phyloP scores from a whole-genome alignment of 2,113 vertebrate genomes.

The Onychorhynchus coronatus region DNA sequence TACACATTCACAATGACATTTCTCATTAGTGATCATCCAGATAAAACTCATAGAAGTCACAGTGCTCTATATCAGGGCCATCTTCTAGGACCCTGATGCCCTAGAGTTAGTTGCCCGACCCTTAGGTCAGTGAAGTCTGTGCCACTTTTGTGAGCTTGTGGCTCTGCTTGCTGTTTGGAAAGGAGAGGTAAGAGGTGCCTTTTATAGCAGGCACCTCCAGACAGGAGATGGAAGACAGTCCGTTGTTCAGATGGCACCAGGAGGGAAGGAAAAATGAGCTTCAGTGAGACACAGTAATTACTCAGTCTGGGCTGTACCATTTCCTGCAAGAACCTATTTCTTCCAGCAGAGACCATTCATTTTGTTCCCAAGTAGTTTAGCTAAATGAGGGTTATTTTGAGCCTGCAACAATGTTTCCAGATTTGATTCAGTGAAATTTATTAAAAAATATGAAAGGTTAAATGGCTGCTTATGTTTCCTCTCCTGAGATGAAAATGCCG shows the following conservation, averaged over 20 bases:
- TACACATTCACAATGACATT: accelerated
- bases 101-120: not conserved
- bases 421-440: slow-evolving; percentile 21
- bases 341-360: not conserved
- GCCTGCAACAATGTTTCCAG: not conserved
- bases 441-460: slow-evolving; percentile 17
- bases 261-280: not conserved
- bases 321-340: slow-evolving; percentile 2
- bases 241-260: not conserved
- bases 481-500: not conserved
- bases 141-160: not conserved
- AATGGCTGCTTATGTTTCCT: not conserved
- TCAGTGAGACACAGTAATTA: not conserved
- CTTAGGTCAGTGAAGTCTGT: not conserved
- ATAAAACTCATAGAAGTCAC: not conserved
- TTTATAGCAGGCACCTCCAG: too few relatives aligned
- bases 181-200: not conserved
- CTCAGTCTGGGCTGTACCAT: not conserved
- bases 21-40: not conserved
- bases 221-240: not conserved
- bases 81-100: not conserved
- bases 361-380: slow-evolving; percentile 8
- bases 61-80: not conserved
- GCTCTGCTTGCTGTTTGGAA: not conserved
- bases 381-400: slow-evolving; percentile 42